Base-by-base conservation (phyloP, 2,113 vertebrate genomes). In the Cettia cetti region DNA sequence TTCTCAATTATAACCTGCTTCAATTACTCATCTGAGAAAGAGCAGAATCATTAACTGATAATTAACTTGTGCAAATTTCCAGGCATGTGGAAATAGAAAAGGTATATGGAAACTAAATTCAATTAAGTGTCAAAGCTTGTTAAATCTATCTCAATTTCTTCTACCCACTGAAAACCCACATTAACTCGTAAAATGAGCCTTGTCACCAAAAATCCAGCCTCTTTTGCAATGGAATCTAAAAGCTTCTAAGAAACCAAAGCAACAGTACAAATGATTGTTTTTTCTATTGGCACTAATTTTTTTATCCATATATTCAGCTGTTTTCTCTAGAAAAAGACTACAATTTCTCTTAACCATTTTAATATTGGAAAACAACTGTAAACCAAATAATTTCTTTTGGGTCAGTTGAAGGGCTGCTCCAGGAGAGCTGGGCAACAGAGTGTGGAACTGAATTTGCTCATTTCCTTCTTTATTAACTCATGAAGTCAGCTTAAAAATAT, bases 401-500 rank as follows among this genome's bases (percentile, higher is more conserved):
- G 71, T 39, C 1, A 5, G 27, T 66, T 90, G 39, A 83, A 88
- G 56, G 52, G 45, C 83, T 92, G 78, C 49, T 84, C 37, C 37
- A 35, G 28, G 52, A 91, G 74, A 92, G 31, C 31, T 56, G 49
- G 40, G 70, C 60, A 70, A 65, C 74, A 85, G 61, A 85, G 21
- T 9, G 64, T 88, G 85, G 76, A 76, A 65, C 63, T 54, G 50
- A 42, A 90, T 82, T 82, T 94, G 59, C 61, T 94, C 33, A 74
- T 94, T 94, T 95, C 72, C 82, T 96, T 57, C 61, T 77, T 74
- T 77, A 90, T 77, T 86, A 77, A 83, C 26, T 66, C 68, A 70
- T 86, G 39, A 94, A 95, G 75, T 93, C 92, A 96, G 47, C 64
- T 66, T 80, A 66, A 50, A 95, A 66, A 16, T 76, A 77, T 90